Base-by-base conservation (phyloP, 2,888 invertebrate species). In the Brachynemurus nebulosus region DNA sequence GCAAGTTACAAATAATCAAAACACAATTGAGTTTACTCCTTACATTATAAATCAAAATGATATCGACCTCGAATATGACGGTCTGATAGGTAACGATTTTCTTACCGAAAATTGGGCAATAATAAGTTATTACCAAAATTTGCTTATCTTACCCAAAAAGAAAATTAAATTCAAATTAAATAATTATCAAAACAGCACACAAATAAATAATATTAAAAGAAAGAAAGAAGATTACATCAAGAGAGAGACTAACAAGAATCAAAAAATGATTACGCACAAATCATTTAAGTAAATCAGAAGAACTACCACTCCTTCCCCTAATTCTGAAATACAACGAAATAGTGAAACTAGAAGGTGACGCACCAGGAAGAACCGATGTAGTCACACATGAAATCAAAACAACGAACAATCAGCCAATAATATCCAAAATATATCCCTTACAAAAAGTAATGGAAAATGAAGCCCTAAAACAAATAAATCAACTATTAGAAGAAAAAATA, bases 371-470 rank as follows among this genome's bases (percentile, higher is more conserved):
- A 30, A 30, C 30, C 4, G 30, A 30, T 12, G 14, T 30, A 8
- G n/a, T 30, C n/a, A n/a, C n/a, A 30, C 30, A 30, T 30, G 30
- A 30, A 30, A 30, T 30, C n/a, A 30, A 30, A 30, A n/a, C 14
- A 12, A 30, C 30, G 14, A 30, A 11, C n/a, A 30, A 30, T 6
- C n/a, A 30, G 4, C 30, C 30, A 4, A 30, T 30, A 8, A 30
- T 11, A 12, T 30, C 30, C 4, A 30, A 30, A 30, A 14, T 30
- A 12, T 30, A 30, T 30, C 30, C 30, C n/a, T 14, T 30, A 12
- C 30, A n/a, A 30, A 30, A 30, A 30, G 30, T 14, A 30, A 30
- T 30, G 30, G n/a, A 9, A 30, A 6, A 30, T 30, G 30, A 5
- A 11, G 30, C 3, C n/a, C 4, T 14, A 30, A 30, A 30, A 30